Conservation (phyloP, 2,113 vertebrate species). For the Thermophis baileyi region DNA sequence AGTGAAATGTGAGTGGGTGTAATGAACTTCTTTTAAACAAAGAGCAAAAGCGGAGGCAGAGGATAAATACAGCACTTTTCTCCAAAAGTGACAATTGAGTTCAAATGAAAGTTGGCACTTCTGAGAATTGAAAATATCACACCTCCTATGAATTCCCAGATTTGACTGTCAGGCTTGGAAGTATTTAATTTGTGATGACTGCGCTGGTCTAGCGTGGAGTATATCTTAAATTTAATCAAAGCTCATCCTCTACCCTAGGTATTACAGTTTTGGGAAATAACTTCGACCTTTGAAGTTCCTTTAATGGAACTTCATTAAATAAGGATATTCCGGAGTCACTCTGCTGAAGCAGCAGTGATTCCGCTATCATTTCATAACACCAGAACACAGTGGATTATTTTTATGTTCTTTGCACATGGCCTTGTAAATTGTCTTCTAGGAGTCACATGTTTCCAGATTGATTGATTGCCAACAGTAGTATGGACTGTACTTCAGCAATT, state of each 20-base stretch:
- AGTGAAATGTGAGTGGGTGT: neutral
- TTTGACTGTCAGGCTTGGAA: neutral
- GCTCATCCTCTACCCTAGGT: no score
- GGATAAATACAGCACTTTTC: neutral
- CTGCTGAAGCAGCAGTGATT: neutral
- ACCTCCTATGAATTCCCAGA: neutral
- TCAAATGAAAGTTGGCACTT: neutral
- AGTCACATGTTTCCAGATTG: neutral
- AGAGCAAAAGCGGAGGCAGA: neutral
- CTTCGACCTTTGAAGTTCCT: neutral
- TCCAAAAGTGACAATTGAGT: neutral
- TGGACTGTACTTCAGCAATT: neutral
- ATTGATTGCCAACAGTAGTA: neutral
- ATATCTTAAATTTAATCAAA: neutral
- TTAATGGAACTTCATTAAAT: neutral
- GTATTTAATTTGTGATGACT: neutral
- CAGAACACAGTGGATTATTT: neutral
- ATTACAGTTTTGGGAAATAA: neutral
- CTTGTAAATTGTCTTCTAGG: neutral
- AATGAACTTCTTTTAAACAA: neutral
- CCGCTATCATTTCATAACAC: neutral
- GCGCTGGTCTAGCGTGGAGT: neutral
- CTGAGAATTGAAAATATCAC: neutral
- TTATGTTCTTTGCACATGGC: neutral
- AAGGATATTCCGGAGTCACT: neutral